phyloP scores from a whole-genome alignment of 2,888 invertebrate genomes.

The Helicoverpa assulta region DNA sequence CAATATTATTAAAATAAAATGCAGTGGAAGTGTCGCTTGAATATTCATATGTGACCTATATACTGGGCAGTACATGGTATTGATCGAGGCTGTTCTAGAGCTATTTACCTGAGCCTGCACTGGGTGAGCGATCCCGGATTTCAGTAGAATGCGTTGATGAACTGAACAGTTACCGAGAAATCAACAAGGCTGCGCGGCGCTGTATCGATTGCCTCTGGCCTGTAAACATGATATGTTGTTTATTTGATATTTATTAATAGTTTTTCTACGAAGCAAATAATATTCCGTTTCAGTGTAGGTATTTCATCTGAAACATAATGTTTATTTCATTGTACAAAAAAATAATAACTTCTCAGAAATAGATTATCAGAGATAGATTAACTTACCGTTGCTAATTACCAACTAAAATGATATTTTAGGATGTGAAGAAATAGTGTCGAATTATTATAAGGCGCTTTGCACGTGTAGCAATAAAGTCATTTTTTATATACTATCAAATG shows the following conservation, averaged over 20 bases:
- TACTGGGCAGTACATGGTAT: not conserved
- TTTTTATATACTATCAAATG: too few relatives aligned
- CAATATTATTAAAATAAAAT: too few relatives aligned
- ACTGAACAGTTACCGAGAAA: not conserved
- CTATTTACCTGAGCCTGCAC: not conserved
- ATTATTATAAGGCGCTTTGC: too few relatives aligned
- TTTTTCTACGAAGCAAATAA: not conserved
- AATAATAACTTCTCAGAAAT: too few relatives aligned
- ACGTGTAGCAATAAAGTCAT: too few relatives aligned
- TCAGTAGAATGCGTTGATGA: not conserved
- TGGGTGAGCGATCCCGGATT: not conserved
- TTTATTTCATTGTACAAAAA: too few relatives aligned
- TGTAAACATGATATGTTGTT: constrained; percentile 4
- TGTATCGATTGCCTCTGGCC: not conserved
- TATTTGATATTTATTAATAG: constrained; percentile 6
- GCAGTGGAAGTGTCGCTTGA: not conserved
- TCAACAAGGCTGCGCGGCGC: not conserved
- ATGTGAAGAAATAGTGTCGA: too few relatives aligned
- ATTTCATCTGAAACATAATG: too few relatives aligned
- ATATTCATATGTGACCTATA: not conserved
- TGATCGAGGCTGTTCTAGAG: not conserved
- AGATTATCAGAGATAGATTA: too few relatives aligned
- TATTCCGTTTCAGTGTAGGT: constrained; percentile 3
- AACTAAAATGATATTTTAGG: too few relatives aligned
- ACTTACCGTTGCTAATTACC: too few relatives aligned